A percentile compares a stretch with the other conserved stretches of the same genome.
phyloP scores from a whole-genome alignment of 2,113 vertebrate genomes.

The Grammomys surdaster region DNA sequence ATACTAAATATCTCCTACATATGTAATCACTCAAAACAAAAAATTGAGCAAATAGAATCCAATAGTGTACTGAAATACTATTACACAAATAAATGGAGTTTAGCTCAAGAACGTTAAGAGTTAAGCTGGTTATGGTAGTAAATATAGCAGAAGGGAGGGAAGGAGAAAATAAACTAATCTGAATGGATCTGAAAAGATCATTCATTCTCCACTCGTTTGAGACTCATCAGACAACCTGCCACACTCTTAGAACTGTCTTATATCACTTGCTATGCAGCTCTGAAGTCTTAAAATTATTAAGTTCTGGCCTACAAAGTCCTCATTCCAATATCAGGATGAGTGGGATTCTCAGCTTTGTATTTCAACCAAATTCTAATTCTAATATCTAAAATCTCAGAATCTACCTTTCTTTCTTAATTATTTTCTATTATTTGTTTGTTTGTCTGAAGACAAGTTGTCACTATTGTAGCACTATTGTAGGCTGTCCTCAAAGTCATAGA shows the following conservation, averaged over 20 bases:
- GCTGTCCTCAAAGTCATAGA: background rate
- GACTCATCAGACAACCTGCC: slow-evolving; percentile 24
- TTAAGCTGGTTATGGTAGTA: background rate
- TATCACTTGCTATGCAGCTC: background rate
- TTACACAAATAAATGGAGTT: background rate
- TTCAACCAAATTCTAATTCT: background rate
- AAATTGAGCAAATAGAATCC: slow-evolving; percentile 32
- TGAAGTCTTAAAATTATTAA: background rate
- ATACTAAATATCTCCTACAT: background rate
- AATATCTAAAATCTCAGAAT: background rate
- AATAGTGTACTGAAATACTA: slow-evolving; percentile 19
- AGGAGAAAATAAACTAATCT: background rate
- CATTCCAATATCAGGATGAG: background rate
- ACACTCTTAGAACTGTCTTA: background rate
- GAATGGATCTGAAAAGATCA: slow-evolving; percentile 20
- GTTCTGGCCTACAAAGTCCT: background rate
- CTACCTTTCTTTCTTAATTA: background rate
- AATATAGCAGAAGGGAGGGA: background rate
- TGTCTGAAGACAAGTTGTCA: background rate
- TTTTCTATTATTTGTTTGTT: background rate
- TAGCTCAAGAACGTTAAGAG: slow-evolving; percentile 5
- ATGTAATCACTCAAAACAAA: slow-evolving; percentile 27
- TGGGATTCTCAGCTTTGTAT: background rate
- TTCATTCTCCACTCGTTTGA: slow-evolving; percentile 10
- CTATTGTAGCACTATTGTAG: background rate